Percentiles rank a stretch among this genome's conserved stretches.
These are phyloP conservation scores for Tubulanus polymorphus DNA, from an alignment of 2,888 invertebrate species.

Conservation along the genomic window DNA sequence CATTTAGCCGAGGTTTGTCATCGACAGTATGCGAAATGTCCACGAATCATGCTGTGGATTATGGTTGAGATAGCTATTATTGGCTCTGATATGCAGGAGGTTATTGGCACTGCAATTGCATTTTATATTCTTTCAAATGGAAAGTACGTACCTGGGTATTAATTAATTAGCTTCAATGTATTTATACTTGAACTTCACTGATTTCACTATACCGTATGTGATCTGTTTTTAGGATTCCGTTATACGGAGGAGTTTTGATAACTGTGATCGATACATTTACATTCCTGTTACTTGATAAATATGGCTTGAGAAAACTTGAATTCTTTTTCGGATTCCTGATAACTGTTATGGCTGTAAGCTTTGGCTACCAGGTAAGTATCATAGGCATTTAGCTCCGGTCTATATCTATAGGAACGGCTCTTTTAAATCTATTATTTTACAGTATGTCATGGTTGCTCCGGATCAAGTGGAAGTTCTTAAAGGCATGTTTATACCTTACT, in stretches of 20 bases:
- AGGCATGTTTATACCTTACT: slow-evolving; percentile 80
- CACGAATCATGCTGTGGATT: slow-evolving; percentile 76
- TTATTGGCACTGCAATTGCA: slow-evolving; percentile 86
- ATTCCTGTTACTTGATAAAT: slow-evolving; percentile 80
- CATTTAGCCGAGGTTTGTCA: slow-evolving; percentile 72
- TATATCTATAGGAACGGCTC: neutral
- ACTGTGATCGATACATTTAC: slow-evolving; percentile 82
- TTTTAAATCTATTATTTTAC: slow-evolving; percentile 20
- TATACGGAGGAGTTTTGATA: slow-evolving; percentile 78
- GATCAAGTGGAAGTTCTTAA: slow-evolving; percentile 66
- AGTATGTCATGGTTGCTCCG: slow-evolving; percentile 73
- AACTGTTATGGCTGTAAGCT: slow-evolving; percentile 76
- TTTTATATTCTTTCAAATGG: slow-evolving; percentile 76
- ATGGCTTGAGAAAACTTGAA: slow-evolving; percentile 72
- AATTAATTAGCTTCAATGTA: neutral
- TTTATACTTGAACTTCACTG: too few species aligned
- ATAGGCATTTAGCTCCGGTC: neutral
- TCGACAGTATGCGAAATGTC: slow-evolving; percentile 69
- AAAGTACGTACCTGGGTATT: slow-evolving; percentile 60
- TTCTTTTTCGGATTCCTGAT: slow-evolving; percentile 79
- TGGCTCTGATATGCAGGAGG: slow-evolving; percentile 69
- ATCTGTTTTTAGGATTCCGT: slow-evolving; percentile 59
- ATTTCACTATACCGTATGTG: neutral
- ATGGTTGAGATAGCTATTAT: slow-evolving; percentile 91
- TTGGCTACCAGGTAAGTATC: slow-evolving; percentile 67